Evolutionary conservation across 1,140 invertebrate species (phyloP).

Genomic region (Hestina assimilis): DNA sequence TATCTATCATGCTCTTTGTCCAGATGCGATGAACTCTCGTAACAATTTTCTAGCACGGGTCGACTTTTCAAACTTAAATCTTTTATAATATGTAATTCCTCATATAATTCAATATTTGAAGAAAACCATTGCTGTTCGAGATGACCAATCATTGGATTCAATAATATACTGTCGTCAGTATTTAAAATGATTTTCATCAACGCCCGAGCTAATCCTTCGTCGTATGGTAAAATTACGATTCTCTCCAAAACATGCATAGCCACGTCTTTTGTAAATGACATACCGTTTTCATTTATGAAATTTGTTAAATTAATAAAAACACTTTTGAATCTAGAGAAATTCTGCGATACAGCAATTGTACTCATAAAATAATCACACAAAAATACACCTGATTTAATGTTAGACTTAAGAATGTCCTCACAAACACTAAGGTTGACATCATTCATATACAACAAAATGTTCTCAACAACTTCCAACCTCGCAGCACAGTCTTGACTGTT

Average conservation of each 20-base stretch:
- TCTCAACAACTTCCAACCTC: slow-evolving; percentile 39
- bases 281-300: slow-evolving; percentile 38
- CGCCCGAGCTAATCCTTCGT: slow-evolving; percentile 33
- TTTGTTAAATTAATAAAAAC: slow-evolving; percentile 55
- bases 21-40: background rate
- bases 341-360: slow-evolving; percentile 50
- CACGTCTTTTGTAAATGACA: slow-evolving; percentile 37
- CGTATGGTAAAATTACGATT: slow-evolving; percentile 54
- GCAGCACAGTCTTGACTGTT: slow-evolving; percentile 22
- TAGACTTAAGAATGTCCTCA: slow-evolving; percentile 36
- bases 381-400: slow-evolving; percentile 6
- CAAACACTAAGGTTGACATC: slow-evolving; percentile 34
- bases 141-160: slow-evolving; percentile 36
- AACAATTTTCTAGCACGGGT: background rate
- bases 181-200: slow-evolving; percentile 48
- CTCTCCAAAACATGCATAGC: slow-evolving; percentile 49
- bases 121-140: slow-evolving; percentile 43
- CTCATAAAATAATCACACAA: slow-evolving; percentile 53
- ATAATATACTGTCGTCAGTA: slow-evolving; percentile 44
- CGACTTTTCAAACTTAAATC: background rate
- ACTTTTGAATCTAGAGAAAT: slow-evolving; percentile 57
- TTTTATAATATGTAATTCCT: slow-evolving; percentile 34
- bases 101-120: slow-evolving; percentile 31
- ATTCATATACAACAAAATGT: slow-evolving; percentile 50
- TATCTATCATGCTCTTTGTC: background rate